phyloP scores from a whole-genome alignment of 1,140 invertebrate species.

The Manduca sexta region DNA sequence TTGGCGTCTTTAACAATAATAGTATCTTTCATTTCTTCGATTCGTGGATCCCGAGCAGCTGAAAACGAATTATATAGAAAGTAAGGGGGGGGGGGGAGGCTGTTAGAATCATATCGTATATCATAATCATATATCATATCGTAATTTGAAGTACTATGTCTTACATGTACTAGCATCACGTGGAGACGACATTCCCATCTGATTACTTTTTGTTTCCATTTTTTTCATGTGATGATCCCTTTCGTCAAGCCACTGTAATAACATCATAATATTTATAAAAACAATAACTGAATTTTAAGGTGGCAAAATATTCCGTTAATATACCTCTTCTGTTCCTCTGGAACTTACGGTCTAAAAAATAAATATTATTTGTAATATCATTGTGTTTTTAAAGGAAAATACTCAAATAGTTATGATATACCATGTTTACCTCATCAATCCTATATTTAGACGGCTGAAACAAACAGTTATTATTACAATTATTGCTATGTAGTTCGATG shows the following conservation, averaged over 20 bases:
- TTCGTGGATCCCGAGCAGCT: slow-evolving; percentile 43
- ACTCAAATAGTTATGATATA: slow-evolving; percentile 1
- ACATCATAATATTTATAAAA: slow-evolving; percentile 19
- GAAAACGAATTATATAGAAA: slow-evolving; percentile 11
- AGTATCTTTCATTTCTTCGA: slow-evolving; percentile 49
- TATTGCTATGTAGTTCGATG: too few species aligned
- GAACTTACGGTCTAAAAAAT: slow-evolving; percentile 17
- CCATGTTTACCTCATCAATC: slow-evolving; percentile 13
- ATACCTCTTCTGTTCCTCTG: slow-evolving; percentile 18
- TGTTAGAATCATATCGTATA: too few species aligned
- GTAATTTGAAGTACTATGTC: too few species aligned
- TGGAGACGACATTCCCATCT: slow-evolving; percentile 16
- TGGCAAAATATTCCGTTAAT: background rate
- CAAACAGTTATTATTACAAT: slow-evolving; percentile 1
- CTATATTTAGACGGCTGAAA: slow-evolving; percentile 15
- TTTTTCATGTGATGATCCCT: slow-evolving; percentile 12
- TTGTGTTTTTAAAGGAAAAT: background rate
- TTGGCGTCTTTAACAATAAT: slow-evolving; percentile 61
- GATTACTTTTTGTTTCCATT: slow-evolving; percentile 36
- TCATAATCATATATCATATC: too few species aligned
- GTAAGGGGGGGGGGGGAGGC: background rate
- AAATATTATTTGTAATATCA: background rate
- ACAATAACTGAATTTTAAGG: background rate
- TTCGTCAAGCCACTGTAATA: slow-evolving; percentile 28
- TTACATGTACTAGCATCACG: slow-evolving; percentile 46